phyloP scores from a whole-genome alignment of 2,797 vertebrate species.

The Lates japonicus region DNA sequence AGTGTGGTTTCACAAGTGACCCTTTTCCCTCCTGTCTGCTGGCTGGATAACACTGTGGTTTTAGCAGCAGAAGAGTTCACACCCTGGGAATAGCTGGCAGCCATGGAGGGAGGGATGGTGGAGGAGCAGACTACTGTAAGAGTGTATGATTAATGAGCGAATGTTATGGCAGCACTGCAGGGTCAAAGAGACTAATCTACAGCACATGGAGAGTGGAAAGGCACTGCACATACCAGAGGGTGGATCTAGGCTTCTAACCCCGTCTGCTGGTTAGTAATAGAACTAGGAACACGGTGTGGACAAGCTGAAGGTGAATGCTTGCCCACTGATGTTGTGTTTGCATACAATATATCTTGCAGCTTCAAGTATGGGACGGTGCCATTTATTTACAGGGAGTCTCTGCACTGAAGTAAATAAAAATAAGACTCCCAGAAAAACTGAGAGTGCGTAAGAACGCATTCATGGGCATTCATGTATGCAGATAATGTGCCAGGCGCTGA shows the following conservation, averaged over 20 bases:
- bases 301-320: conserved; percentile 39
- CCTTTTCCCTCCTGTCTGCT: conserved; percentile 70
- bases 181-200: conserved; percentile 81
- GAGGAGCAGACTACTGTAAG: conserved; percentile 65
- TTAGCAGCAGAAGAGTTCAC: conserved; percentile 69
- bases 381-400: background rate
- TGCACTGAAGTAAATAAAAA: conserved; percentile 2
- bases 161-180: conserved; percentile 74
- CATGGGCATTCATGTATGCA: background rate
- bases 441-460: conserved; percentile 8
- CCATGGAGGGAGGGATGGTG: conserved; percentile 45
- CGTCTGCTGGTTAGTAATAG: conserved; percentile 41
- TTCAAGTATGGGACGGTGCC: conserved; percentile 1
- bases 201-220: conserved; percentile 79
- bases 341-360: conserved; percentile 51
- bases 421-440: background rate
- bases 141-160: conserved; percentile 82
- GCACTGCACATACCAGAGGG: conserved; percentile 61
- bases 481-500: conserved; percentile 49
- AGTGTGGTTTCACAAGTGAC: conserved; percentile 79
- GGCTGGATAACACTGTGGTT: conserved; percentile 66
- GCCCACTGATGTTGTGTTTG: conserved; percentile 38
- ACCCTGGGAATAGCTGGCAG: conserved; percentile 69
- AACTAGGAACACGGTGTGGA: conserved; percentile 32
- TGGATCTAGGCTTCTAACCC: conserved; percentile 55